Conservation (phyloP, 2,888 invertebrate genomes). For the Plagiodera versicolora region DNA sequence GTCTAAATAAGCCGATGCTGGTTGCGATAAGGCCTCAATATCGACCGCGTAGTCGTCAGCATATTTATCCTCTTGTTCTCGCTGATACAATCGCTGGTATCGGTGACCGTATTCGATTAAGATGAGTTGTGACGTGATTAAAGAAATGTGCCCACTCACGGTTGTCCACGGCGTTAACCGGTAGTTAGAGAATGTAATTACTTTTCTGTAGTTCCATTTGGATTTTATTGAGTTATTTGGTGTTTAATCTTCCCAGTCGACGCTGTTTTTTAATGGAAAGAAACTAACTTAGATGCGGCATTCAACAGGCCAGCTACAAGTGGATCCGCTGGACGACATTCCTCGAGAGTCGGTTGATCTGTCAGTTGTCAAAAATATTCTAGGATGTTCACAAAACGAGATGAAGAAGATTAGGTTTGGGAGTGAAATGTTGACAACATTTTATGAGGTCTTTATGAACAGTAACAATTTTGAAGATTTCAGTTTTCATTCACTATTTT, state of each 20-base stretch:
- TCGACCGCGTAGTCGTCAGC: slow-evolving; percentile 50
- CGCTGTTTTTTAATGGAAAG: background rate
- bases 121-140: slow-evolving; percentile 45
- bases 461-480: no score
- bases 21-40: slow-evolving; percentile 42
- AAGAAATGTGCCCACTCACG: slow-evolving; percentile 50
- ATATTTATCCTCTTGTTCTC: slow-evolving; percentile 48
- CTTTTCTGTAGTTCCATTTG: slow-evolving; percentile 26
- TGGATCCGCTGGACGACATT: background rate
- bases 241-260: background rate
- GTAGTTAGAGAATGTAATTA: slow-evolving; percentile 47
- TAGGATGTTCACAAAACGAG: no score
- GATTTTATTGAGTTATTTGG: slow-evolving; percentile 4
- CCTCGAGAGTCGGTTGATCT: no score
- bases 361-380: no score
- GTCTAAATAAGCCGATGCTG: slow-evolving; percentile 48
- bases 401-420: no score
- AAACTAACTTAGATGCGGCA: background rate
- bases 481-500: no score
- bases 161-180: slow-evolving; percentile 46
- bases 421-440: no score
- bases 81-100: slow-evolving; percentile 45
- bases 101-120: slow-evolving; percentile 52
- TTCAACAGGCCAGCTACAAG: background rate
- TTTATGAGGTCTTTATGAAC: no score